Evolutionary conservation across 2,113 vertebrate genomes (phyloP), one percentile per base, ranked within the genome.

Genomic region (Semicossyphus pulcher): DNA sequence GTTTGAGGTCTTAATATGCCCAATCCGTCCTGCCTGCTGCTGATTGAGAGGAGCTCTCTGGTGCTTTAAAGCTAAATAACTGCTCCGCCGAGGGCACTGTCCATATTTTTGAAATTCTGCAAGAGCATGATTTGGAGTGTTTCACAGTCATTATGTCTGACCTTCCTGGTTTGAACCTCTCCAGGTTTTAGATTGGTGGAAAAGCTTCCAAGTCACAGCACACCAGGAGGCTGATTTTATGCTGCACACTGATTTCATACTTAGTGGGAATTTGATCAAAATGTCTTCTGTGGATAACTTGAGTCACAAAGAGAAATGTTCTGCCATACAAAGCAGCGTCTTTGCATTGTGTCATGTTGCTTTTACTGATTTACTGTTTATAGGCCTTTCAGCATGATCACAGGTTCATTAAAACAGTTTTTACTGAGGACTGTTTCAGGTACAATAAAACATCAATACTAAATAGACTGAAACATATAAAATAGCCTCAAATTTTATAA

Each of bases 141-240:
- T 84, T 84, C 80, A 79, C 82, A 81, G 77, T 83, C 80, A 90
- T 90, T 88, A 88, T 74, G 48, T 65, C 60, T 83, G 82, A 87
- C 86, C 81, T 85, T 74, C 69, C 63, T 26, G 4, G 72, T 84
- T 78, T 88, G 83, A 89, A 83, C 86, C 88, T 83, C 86, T 88
- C 71, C 51, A 74, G 70, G 23, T n/a, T 85, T 80, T 83, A 84
- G 81, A 90, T 88, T 88, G 88, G 81, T 76, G 79, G 76, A 86
- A 86, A 78, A 81, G 81, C 72, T 71, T 85, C 63, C 10, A 16
- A 86, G 86, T 86, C 88, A 90, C 86, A 88, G 68, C 15, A 2
- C 59, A n/a, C 59, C 76, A 47, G 79, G 73, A 63, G 73, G 66
- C 70, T 80, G 79, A 83, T 85, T 84, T 80, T 45, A 82, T n/a